Evolutionary conservation across 2,797 vertebrate species (phyloP).

Genomic region (Danio choprae): DNA sequence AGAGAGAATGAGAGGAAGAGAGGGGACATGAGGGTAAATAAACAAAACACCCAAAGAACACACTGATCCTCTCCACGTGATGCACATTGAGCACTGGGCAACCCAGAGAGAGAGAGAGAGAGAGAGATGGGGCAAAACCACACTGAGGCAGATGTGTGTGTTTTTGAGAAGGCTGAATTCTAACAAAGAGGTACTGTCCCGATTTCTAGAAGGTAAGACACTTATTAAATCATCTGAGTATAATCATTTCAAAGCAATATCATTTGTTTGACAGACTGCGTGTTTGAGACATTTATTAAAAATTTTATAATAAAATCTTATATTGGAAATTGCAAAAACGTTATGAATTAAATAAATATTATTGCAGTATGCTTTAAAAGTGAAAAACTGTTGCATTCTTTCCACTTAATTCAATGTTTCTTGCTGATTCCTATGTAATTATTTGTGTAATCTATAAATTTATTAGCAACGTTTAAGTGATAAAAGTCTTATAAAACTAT

Average conservation of each 20-base stretch:
- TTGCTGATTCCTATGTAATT: too few relatives aligned
- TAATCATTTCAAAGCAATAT: background rate
- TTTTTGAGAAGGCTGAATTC: conserved; percentile 20
- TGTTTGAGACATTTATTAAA: background rate
- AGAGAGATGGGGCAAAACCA: conserved; percentile 54
- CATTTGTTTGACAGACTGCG: background rate
- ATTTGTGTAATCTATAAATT: too few relatives aligned
- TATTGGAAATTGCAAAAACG: background rate
- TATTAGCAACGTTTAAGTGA: too few relatives aligned
- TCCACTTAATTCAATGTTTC: too few relatives aligned
- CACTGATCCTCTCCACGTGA: conserved; percentile 77
- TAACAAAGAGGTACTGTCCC: background rate
- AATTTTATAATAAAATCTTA: background rate
- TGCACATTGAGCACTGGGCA: conserved; percentile 77
- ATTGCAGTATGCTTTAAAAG: too few relatives aligned
- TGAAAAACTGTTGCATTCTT: too few relatives aligned
- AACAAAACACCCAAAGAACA: conserved; percentile 76
- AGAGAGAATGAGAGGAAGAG: conserved; percentile 52
- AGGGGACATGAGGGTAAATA: conserved; percentile 67
- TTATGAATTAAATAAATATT: background rate
- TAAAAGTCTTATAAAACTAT: background rate
- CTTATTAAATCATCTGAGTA: conserved; percentile 1
- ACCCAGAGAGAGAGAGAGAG: conserved; percentile 52
- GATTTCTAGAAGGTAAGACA: conserved; percentile 27
- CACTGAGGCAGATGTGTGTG: conserved; percentile 66